Evolutionary conservation across 2,888 invertebrate genomes (phyloP).

Genomic region (Pandemis heparana): DNA sequence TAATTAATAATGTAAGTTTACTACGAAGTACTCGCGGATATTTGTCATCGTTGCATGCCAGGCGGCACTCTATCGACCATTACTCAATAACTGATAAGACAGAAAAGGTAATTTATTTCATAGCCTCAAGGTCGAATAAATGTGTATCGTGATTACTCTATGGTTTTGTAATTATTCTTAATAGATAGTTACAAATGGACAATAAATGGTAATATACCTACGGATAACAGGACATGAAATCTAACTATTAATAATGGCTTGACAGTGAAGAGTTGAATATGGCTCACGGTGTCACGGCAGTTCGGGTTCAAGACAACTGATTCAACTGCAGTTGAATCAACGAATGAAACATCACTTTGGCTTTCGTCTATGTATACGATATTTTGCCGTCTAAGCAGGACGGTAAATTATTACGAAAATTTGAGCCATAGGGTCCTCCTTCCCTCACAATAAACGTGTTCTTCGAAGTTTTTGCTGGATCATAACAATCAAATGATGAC

Average conservation of each 20-base stretch:
- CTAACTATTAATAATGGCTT: not conserved
- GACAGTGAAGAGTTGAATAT: not conserved
- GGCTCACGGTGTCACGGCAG: not conserved
- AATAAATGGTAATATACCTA: conserved; percentile 38
- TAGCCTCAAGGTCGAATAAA: conserved; percentile 36
- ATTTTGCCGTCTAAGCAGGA: no score
- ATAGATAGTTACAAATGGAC: conserved; percentile 30
- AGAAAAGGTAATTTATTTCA: conserved; percentile 44
- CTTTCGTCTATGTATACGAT: no score
- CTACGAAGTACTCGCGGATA: conserved; percentile 77
- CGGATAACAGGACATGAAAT: conserved; percentile 27
- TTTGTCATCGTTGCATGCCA: conserved; percentile 59
- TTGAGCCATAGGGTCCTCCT: no score
- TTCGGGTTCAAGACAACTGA: no score
- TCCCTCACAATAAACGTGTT: no score
- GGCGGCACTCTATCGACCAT: conserved; percentile 53
- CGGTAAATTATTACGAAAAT: no score
- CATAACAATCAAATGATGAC: no score
- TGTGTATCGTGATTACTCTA: conserved; percentile 39
- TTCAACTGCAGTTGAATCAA: no score
- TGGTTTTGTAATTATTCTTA: conserved; percentile 42
- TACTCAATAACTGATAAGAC: conserved; percentile 52
- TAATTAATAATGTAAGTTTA: conserved; percentile 76
- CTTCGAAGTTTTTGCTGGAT: no score
- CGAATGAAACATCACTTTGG: no score